phyloP scores from a whole-genome alignment of 2,797 vertebrate genomes.

The Lepilemur septentrionalis region DNA sequence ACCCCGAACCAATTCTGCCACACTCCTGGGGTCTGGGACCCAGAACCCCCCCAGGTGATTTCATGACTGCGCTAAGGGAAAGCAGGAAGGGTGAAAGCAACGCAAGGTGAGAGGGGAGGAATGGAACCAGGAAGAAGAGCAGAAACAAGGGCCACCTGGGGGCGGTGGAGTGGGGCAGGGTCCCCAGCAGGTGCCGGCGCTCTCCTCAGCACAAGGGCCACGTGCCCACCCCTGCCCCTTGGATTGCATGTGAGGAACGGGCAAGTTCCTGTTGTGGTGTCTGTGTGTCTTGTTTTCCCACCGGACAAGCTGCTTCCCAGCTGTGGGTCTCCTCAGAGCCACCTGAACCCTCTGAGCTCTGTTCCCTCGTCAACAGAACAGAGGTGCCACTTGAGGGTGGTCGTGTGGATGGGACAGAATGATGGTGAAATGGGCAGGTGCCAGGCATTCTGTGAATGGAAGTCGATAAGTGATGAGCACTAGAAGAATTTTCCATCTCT shows the following conservation, averaged over 20 bases:
- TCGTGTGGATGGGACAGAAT: neutral
- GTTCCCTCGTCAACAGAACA: neutral
- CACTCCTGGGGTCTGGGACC: neutral
- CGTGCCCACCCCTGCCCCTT: neutral
- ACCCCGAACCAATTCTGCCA: neutral
- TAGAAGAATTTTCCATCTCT: neutral
- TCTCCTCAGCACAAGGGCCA: neutral
- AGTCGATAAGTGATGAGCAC: neutral
- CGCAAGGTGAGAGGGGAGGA: neutral
- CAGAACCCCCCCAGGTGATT: neutral
- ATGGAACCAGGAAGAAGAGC: neutral
- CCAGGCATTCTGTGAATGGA: neutral
- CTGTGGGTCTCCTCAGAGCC: neutral
- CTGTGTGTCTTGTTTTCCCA: neutral
- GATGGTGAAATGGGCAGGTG: fast-evolving
- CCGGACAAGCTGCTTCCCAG: neutral
- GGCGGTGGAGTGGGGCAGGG: fast-evolving
- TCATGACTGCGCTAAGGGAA: neutral
- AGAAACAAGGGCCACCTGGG: neutral
- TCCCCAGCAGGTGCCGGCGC: neutral
- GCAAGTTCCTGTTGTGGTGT: neutral
- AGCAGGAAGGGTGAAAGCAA: neutral
- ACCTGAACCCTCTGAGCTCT: neutral
- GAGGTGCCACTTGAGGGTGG: neutral
- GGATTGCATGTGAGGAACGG: neutral